Evolutionary conservation across 1,140 invertebrate species (phyloP).

Genomic region (Orchesella cincta): DNA sequence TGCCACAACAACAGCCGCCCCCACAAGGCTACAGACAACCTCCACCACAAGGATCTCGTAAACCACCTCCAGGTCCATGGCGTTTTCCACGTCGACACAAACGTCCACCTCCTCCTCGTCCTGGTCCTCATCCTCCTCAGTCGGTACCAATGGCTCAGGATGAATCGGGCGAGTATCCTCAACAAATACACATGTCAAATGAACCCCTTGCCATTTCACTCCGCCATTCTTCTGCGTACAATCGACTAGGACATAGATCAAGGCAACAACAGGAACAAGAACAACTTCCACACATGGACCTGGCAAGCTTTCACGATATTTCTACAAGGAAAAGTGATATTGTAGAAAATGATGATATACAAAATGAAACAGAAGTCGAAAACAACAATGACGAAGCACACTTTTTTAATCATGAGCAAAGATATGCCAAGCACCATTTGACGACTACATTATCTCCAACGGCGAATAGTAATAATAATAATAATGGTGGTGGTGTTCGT

Average conservation of each 20-base stretch:
- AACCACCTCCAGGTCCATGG: background rate
- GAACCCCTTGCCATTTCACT: background rate
- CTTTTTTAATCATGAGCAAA: background rate
- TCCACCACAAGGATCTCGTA: background rate
- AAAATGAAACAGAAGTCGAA: background rate
- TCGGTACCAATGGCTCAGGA: background rate
- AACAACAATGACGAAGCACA: background rate
- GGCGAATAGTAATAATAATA: slow-evolving; percentile 24
- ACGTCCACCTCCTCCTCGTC: background rate
- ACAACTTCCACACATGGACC: background rate
- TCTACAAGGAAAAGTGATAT: slow-evolving; percentile 14
- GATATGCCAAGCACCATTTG: slow-evolving; percentile 8
- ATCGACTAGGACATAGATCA: background rate
- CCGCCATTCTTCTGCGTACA: background rate
- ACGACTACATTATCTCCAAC: slow-evolving; percentile 17
- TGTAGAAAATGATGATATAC: background rate
- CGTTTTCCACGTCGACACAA: background rate
- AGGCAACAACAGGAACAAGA: background rate
- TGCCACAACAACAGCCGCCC: background rate
- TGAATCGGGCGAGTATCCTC: background rate
- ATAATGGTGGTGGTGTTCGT: slow-evolving; percentile 28
- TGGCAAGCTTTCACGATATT: no score
- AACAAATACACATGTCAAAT: background rate
- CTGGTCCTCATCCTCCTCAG: background rate
- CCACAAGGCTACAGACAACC: background rate